Percentiles rank a stretch among this genome's conserved stretches.
Conservation (phyloP, 2,113 vertebrate species). For the Poicephalus meyeri region DNA sequence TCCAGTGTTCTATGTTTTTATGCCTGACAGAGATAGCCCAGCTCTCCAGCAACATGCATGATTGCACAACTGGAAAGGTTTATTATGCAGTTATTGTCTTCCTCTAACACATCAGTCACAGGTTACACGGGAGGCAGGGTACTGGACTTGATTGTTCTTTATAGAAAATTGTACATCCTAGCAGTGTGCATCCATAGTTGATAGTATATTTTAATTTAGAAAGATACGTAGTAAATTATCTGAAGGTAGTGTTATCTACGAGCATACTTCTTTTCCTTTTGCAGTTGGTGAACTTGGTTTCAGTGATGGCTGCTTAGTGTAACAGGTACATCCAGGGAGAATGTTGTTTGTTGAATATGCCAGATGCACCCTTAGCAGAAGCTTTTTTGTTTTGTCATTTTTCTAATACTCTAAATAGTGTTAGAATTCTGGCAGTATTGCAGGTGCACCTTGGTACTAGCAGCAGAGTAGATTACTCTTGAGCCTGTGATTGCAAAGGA, state of each 20-base stretch:
- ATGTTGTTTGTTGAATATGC: slow-evolving; percentile 17
- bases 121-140: slow-evolving; percentile 48
- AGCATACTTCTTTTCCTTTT: slow-evolving; percentile 47
- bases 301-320: slow-evolving; percentile 18
- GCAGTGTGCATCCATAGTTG: slow-evolving; percentile 53
- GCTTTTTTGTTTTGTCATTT: neutral
- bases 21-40: slow-evolving; percentile 56
- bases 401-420: slow-evolving; percentile 7
- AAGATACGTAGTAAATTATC: slow-evolving; percentile 11
- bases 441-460: slow-evolving; percentile 57
- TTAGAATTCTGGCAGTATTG: slow-evolving; percentile 53
- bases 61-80: slow-evolving; percentile 66
- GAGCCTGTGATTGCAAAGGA: slow-evolving; percentile 59
- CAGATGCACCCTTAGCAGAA: neutral
- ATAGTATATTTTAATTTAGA: slow-evolving; percentile 57
- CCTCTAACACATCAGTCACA: slow-evolving; percentile 43
- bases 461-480: slow-evolving; percentile 44
- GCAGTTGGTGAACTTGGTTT: slow-evolving; percentile 49
- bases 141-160: slow-evolving; percentile 31
- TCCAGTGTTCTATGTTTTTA: slow-evolving; percentile 68
- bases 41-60: slow-evolving; percentile 46
- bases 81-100: slow-evolving; percentile 60
- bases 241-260: slow-evolving; percentile 43
- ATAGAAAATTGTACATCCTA: slow-evolving; percentile 43
- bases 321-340: slow-evolving; percentile 42